These are phyloP conservation scores for Sciurus carolinensis DNA, from an alignment of 2,797 vertebrate genomes.

Conservation along the genomic window DNA sequence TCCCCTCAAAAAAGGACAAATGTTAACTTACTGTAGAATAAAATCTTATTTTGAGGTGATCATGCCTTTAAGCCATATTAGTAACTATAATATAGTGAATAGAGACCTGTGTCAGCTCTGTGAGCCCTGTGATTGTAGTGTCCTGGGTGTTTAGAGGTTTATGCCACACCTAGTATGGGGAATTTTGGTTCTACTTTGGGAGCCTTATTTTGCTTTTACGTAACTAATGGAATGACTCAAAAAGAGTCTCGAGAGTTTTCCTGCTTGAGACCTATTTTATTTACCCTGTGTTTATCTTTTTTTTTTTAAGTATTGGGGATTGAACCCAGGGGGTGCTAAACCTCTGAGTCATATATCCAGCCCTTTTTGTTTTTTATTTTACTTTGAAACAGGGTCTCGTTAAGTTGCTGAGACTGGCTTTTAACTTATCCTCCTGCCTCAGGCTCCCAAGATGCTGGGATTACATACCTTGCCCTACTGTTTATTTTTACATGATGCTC, in stretches of 20 bases:
- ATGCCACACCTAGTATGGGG: neutral
- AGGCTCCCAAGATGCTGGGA: neutral
- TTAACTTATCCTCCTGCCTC: no score
- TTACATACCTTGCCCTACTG: neutral
- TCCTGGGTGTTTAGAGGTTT: conserved; percentile 50
- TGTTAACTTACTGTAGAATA: conserved; percentile 30
- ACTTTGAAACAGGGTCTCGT: no score
- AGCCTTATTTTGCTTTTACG: conserved; percentile 54
- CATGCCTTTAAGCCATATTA: neutral
- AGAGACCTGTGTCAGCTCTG: neutral
- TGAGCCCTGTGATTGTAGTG: conserved; percentile 8
- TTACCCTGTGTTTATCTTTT: neutral
- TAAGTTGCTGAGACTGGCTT: no score
- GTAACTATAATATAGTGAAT: neutral
- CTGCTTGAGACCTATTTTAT: conserved; percentile 19
- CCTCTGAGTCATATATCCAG: neutral
- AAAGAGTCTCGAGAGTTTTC: conserved; percentile 3
- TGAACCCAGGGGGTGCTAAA: no score
- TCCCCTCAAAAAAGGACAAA: no score
- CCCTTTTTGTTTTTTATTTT: no score
- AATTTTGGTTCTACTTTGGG: neutral
- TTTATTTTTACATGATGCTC: neutral
- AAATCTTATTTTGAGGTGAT: conserved; percentile 48
- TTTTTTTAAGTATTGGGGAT: no score
- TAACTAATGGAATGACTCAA: conserved; percentile 30